phyloP scores from a whole-genome alignment of 30 jellyfish, hydroid and myxozoan genomes.

The Hydractinia symbiolongicarpus region DNA sequence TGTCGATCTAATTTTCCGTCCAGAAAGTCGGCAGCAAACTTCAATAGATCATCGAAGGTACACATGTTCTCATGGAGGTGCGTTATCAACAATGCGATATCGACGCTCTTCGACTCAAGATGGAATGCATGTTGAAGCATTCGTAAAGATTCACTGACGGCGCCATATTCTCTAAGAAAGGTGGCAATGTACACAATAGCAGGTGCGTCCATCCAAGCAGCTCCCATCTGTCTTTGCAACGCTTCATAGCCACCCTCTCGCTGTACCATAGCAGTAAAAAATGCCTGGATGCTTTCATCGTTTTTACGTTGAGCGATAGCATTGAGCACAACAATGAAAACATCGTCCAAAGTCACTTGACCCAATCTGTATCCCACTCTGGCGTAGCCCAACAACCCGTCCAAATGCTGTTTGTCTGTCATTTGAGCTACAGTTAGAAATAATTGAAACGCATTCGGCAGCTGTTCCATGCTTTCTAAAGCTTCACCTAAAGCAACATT shows the following conservation, averaged over 20 bases:
- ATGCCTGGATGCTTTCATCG: slow-evolving; percentile 12
- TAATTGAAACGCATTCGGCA: slow-evolving; percentile 25
- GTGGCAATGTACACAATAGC: slow-evolving; percentile 36
- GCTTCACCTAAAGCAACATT: slow-evolving; percentile 31
- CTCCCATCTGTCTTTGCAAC: slow-evolving; percentile 19
- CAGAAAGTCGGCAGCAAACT: slow-evolving; percentile 13
- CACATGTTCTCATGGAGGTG: slow-evolving; percentile 22
- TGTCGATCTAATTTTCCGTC: slow-evolving; percentile 23
- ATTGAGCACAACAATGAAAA: slow-evolving; percentile 18
- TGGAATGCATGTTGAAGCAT: slow-evolving; percentile 23
- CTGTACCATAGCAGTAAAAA: slow-evolving; percentile 31
- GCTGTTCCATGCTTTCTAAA: slow-evolving; percentile 18
- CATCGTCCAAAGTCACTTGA: slow-evolving; percentile 31
- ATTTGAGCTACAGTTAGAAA: slow-evolving; percentile 25
- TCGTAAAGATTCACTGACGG: slow-evolving; percentile 7
- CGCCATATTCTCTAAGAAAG: slow-evolving; percentile 26
- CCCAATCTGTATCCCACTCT: slow-evolving; percentile 26
- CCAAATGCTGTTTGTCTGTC: slow-evolving; percentile 34
- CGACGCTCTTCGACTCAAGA: slow-evolving; percentile 28
- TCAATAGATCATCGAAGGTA: background rate
- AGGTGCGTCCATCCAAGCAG: slow-evolving; percentile 31
- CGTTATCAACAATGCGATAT: slow-evolving; percentile 18
- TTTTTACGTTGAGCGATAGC: slow-evolving; percentile 23
- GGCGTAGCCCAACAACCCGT: slow-evolving; percentile 34
- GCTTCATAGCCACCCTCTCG: slow-evolving; percentile 19